These are phyloP conservation scores for Drosophila mimica DNA, from an alignment of 2,888 invertebrate genomes.

Conservation along the genomic window DNA sequence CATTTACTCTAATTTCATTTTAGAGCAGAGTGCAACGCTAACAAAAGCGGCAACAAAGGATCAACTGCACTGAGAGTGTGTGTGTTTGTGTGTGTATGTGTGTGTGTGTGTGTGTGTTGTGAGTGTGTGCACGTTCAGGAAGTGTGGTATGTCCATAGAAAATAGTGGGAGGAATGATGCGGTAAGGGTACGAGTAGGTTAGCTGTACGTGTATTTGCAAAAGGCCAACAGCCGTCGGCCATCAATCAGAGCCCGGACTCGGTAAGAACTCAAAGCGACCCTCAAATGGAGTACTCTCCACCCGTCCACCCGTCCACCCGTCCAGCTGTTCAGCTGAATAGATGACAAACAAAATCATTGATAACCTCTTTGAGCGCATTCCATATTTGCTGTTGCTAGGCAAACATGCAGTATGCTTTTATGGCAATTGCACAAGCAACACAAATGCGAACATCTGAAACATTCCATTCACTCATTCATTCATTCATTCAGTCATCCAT, in stretches of 20 bases:
- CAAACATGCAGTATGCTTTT: not conserved
- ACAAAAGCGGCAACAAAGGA: not conserved
- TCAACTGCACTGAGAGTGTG: not conserved
- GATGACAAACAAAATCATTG: not conserved
- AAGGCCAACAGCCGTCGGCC: constrained; percentile 6
- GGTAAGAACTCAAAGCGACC: constrained; percentile 5
- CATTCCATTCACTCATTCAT: not conserved
- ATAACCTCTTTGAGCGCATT: constrained; percentile 1
- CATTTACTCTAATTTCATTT: not conserved
- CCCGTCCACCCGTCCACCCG: no score
- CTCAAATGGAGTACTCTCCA: not conserved
- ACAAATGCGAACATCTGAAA: not conserved
- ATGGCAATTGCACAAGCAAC: constrained; percentile 1
- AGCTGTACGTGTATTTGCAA: not conserved
- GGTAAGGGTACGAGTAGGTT: not conserved
- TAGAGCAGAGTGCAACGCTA: not conserved
- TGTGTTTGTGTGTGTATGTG: not conserved
- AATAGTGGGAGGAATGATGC: not conserved
- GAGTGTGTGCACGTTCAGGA: constrained; percentile 2
- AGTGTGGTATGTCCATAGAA: constrained; percentile 6
- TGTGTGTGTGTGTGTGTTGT: not conserved
- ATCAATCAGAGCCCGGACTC: constrained; percentile 7
- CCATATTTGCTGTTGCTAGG: constrained; percentile 3
- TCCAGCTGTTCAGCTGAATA: not conserved
- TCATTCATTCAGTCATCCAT: not conserved